Percentiles rank a stretch among this genome's conserved stretches.
phyloP scores from a whole-genome alignment of 1,140 invertebrate genomes.

The Rhyzopertha dominica region DNA sequence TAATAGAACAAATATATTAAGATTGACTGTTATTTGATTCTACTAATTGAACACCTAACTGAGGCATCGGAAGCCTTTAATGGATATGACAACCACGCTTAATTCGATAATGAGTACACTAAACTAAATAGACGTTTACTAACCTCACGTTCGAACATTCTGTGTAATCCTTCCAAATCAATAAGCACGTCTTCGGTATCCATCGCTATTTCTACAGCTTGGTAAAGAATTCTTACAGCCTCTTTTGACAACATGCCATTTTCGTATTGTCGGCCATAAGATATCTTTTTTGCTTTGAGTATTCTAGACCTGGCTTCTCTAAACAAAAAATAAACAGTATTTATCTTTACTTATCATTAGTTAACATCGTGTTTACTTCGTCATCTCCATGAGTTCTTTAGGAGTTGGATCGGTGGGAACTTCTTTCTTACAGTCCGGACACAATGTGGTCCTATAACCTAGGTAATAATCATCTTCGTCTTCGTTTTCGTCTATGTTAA shows the following conservation, averaged over 20 bases:
- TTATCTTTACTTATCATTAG: no score
- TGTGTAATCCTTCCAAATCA: constrained; percentile 42
- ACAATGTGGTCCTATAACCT: constrained; percentile 46
- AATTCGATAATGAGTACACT: no score
- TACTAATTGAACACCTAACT: no score
- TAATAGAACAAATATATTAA: no score
- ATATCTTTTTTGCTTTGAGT: constrained; percentile 48
- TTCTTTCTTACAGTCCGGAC: constrained; percentile 48
- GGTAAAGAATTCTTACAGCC: constrained; percentile 43
- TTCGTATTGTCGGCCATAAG: constrained; percentile 48
- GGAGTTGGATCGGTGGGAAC: constrained; percentile 48
- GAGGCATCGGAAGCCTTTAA: no score
- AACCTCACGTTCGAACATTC: constrained; percentile 10
- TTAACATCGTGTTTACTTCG: constrained; percentile 38
- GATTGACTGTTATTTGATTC: no score
- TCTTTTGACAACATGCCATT: constrained; percentile 49
- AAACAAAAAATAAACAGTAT: no score
- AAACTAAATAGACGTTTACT: no score
- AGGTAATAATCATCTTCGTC: constrained; percentile 46
- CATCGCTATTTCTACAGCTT: constrained; percentile 46
- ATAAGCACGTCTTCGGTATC: constrained; percentile 44
- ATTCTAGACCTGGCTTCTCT: constrained; percentile 47
- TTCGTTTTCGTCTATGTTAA: constrained; percentile 18
- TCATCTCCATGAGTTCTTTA: constrained; percentile 48
- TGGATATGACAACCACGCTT: no score